phyloP scores from a whole-genome alignment of 2,888 invertebrate genomes.

The Gisinianus flammeolus region DNA sequence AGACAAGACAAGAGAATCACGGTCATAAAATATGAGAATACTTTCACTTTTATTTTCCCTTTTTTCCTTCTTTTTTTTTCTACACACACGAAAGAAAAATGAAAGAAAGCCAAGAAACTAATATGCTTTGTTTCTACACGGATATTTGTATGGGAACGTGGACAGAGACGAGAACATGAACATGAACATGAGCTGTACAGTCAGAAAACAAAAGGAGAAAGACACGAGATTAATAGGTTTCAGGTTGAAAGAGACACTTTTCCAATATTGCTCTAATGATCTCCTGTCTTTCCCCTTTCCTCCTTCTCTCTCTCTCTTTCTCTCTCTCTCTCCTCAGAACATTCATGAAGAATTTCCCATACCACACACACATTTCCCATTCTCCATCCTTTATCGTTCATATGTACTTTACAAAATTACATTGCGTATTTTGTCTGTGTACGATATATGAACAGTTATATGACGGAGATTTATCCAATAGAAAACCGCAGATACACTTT shows the following conservation, averaged over 20 bases:
- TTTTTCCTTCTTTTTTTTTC: too few species aligned
- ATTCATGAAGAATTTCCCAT: neutral
- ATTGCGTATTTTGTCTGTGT: neutral
- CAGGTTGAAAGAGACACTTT: slow-evolving; percentile 50
- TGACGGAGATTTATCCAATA: neutral
- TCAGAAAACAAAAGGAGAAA: slow-evolving; percentile 14
- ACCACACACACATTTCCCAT: too few species aligned
- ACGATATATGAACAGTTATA: neutral
- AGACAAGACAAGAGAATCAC: neutral
- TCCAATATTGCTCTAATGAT: slow-evolving; percentile 51
- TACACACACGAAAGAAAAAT: neutral
- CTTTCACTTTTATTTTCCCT: too few species aligned
- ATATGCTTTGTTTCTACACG: neutral
- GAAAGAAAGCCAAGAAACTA: slow-evolving; percentile 3
- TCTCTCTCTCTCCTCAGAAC: neutral
- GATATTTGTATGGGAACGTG: neutral
- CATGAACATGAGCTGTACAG: neutral
- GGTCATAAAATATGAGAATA: too few species aligned
- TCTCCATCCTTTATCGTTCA: neutral
- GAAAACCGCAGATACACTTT: neutral
- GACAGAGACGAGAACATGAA: neutral
- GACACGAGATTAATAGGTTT: slow-evolving; percentile 51
- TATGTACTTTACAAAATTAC: neutral
- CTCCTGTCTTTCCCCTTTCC: slow-evolving; percentile 27
- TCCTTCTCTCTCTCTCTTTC: slow-evolving; percentile 3